A percentile compares a stretch with the other conserved stretches of the same genome.
These are phyloP conservation scores for Mactra quadrangularis DNA, from an alignment of 1,140 invertebrate species.

Conservation along the genomic window DNA sequence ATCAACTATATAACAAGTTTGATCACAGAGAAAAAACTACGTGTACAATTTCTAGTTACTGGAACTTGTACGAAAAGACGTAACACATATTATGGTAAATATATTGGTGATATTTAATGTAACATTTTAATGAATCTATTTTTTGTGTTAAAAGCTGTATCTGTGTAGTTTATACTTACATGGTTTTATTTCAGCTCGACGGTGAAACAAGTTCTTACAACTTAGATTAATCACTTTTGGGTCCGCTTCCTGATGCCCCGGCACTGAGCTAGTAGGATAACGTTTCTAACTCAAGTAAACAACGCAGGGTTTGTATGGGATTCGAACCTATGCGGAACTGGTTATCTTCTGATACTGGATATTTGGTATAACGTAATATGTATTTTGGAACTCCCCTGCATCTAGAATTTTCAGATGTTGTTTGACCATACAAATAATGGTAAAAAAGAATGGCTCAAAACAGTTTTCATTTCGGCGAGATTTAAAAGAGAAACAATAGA, in stretches of 20 bases:
- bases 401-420: neutral
- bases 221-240: too few relatives aligned
- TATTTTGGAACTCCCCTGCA: neutral
- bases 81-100: neutral
- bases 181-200: neutral
- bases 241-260: too few relatives aligned
- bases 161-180: neutral
- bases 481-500: too few relatives aligned
- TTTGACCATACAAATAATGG: too few relatives aligned
- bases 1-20: slow-evolving; percentile 63
- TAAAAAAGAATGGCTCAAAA: too few relatives aligned
- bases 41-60: slow-evolving; percentile 57
- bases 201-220: too few relatives aligned
- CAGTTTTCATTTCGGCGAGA: too few relatives aligned
- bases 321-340: neutral
- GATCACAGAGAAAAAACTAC: slow-evolving; percentile 62
- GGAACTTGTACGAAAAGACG: slow-evolving; percentile 36
- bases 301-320: too few relatives aligned
- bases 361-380: neutral
- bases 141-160: neutral
- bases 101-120: neutral
- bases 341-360: neutral
- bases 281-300: too few relatives aligned
- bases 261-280: too few relatives aligned
- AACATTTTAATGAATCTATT: neutral